phyloP scores from a whole-genome alignment of 2,888 invertebrate genomes.

The Baccha elongata region DNA sequence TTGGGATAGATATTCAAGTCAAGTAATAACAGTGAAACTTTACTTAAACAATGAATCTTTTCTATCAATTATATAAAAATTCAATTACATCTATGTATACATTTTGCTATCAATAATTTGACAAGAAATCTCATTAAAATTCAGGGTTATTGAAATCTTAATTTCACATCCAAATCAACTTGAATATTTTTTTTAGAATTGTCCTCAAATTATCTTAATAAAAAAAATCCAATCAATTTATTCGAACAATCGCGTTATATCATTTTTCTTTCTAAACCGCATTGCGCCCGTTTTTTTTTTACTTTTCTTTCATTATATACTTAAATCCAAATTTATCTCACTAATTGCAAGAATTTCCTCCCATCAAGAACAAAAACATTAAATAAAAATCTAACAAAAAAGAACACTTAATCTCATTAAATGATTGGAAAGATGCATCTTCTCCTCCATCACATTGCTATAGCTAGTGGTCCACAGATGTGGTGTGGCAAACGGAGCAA shows the following conservation, averaged over 20 bases:
- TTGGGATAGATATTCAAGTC: too few species aligned
- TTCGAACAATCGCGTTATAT: neutral
- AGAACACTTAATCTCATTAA: constrained; percentile 62
- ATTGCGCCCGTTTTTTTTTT: constrained; percentile 2
- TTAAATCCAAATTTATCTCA: constrained; percentile 9
- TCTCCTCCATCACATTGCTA: too few species aligned
- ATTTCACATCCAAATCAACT: too few species aligned
- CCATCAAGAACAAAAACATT: constrained; percentile 15
- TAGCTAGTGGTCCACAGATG: constrained; percentile 26
- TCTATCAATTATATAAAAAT: too few species aligned
- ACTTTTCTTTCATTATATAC: neutral
- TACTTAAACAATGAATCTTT: too few species aligned
- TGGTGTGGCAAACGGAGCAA: constrained; percentile 48
- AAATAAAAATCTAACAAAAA: constrained; percentile 11
- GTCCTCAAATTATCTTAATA: too few species aligned
- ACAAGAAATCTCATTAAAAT: too few species aligned
- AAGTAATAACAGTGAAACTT: too few species aligned
- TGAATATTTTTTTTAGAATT: too few species aligned
- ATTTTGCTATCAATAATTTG: too few species aligned
- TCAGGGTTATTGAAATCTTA: too few species aligned
- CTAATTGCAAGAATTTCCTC: constrained; percentile 46
- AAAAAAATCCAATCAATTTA: constrained; percentile 25
- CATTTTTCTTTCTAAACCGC: constrained; percentile 13
- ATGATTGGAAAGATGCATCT: constrained; percentile 58
- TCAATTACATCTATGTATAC: too few species aligned